Evolutionary conservation across 1,140 invertebrate genomes (phyloP), one percentile per base, ranked within the genome.

Genomic region (Adelges cooleyi): DNA sequence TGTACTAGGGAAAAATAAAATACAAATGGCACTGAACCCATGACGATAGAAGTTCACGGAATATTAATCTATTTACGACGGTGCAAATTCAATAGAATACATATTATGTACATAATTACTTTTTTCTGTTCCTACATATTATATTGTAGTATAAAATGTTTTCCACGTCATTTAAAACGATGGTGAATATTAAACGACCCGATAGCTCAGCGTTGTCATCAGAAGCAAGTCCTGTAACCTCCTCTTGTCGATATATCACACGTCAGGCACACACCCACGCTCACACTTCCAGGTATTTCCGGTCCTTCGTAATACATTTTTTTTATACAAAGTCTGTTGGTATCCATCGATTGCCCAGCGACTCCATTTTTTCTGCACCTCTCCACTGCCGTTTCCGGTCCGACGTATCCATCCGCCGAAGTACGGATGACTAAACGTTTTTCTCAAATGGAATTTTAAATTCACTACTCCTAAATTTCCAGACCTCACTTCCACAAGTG

Each of bases 141-240:
- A n/a, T n/a, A n/a, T n/a, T n/a, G n/a, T n/a, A n/a, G n/a, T n/a
- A n/a, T n/a, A n/a, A n/a, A n/a, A n/a, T n/a, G n/a, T n/a, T n/a
- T 25, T 25, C 6, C 18, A 2, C 15, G 4, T 5, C 53, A 42
- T 56, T 33, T 56, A 40, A 56, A 42, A 40, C 36, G 22, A 38
- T n/a, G 42, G 53, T 42, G 53, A 56, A 56, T 56, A 56, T 56
- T 56, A 56, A 56, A 42, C 22, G 36, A 56, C 23, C 38, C 53
- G 53, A 56, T 40, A 17, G 6, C 4, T 10, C 23, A 6, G 13
- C 52, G 33, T 25, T 3, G n/a, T 22, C 52, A n/a, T n/a, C n/a
- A 17, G 20, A 23, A 33, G 53, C 33, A 56, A 56, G 36, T 56
- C 17, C 20, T 38, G 36, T 56, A 22, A 56, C 53, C 15, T 54